phyloP scores from a whole-genome alignment of 1,140 invertebrate genomes.

The Monochamus saltuarius region DNA sequence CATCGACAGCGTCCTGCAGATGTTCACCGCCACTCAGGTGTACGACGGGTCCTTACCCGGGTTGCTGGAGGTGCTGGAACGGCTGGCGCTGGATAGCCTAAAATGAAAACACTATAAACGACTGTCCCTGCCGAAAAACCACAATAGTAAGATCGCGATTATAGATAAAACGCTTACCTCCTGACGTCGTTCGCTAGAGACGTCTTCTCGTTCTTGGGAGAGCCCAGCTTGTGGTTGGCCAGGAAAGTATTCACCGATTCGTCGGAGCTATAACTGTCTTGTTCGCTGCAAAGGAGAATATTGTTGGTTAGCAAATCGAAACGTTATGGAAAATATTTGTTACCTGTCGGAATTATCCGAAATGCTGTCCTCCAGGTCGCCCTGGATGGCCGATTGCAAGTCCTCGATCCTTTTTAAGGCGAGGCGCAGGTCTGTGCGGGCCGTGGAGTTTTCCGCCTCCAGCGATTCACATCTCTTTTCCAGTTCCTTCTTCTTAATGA shows the following conservation, averaged over 20 bases:
- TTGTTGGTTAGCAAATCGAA: neutral
- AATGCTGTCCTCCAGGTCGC: slow-evolving; percentile 65
- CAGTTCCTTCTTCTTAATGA: slow-evolving; percentile 67
- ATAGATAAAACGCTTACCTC: slow-evolving; percentile 20
- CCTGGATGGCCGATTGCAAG: slow-evolving; percentile 81
- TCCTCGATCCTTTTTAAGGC: slow-evolving; percentile 83
- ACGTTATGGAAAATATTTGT: neutral
- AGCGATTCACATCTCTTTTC: slow-evolving; percentile 69
- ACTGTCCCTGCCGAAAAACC: neutral
- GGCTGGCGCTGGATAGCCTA: slow-evolving; percentile 36
- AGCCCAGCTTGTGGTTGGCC: slow-evolving; percentile 58
- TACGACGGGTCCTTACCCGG: slow-evolving; percentile 45
- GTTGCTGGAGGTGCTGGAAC: slow-evolving; percentile 41
- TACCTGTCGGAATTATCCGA: slow-evolving; percentile 65
- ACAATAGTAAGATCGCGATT: slow-evolving; percentile 1
- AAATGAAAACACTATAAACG: neutral
- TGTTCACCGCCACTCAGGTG: slow-evolving; percentile 49
- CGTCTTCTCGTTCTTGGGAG: slow-evolving; percentile 30
- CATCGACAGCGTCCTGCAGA: slow-evolving; percentile 48
- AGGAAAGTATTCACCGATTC: slow-evolving; percentile 62
- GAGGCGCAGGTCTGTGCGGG: slow-evolving; percentile 72
- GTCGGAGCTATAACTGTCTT: slow-evolving; percentile 62
- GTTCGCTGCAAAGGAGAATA: slow-evolving; percentile 52
- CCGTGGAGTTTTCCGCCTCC: slow-evolving; percentile 64
- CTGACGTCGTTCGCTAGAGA: slow-evolving; percentile 33